A percentile compares a stretch with the other conserved stretches of the same genome.
Conservation (phyloP, 1,140 invertebrate species). For the Papilio polyxenes region DNA sequence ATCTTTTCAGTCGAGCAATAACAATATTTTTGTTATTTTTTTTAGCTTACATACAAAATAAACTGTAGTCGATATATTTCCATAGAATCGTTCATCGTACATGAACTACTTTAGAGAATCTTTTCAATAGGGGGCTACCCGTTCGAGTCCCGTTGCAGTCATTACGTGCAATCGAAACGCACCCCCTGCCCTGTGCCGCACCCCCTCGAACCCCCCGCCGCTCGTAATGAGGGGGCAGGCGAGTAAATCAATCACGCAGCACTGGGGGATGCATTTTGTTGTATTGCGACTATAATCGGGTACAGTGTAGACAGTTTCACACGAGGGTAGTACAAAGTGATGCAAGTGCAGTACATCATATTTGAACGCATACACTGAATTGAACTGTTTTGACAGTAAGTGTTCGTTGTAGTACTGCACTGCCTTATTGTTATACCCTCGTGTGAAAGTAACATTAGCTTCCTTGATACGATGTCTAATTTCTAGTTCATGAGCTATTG, state of each 20-base stretch:
- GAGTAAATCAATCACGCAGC: constrained; percentile 33
- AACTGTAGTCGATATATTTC: constrained; percentile 4
- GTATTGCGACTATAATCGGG: not conserved
- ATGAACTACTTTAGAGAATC: constrained; percentile 28
- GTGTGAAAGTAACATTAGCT: not conserved
- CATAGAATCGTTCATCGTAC: not conserved
- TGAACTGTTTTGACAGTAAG: too few relatives aligned
- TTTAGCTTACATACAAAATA: not conserved
- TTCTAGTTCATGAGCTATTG: not conserved
- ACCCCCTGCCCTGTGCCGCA: not conserved
- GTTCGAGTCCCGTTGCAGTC: constrained; percentile 32
- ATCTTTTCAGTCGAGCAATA: too few relatives aligned
- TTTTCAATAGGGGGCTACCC: constrained; percentile 30
- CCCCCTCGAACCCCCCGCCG: not conserved
- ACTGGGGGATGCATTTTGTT: constrained; percentile 31
- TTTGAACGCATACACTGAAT: too few relatives aligned
- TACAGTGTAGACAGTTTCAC: not conserved
- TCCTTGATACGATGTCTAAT: too few relatives aligned
- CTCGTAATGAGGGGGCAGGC: constrained; percentile 29
- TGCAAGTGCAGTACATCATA: not conserved
- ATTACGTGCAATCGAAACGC: constrained; percentile 34
- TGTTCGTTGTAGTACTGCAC: too few relatives aligned
- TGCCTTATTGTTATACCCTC: not conserved
- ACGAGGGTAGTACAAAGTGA: not conserved
- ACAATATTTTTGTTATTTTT: too few relatives aligned